Conservation (phyloP, 2,113 vertebrate species). For the Cyanoramphus novaezelandiae region DNA sequence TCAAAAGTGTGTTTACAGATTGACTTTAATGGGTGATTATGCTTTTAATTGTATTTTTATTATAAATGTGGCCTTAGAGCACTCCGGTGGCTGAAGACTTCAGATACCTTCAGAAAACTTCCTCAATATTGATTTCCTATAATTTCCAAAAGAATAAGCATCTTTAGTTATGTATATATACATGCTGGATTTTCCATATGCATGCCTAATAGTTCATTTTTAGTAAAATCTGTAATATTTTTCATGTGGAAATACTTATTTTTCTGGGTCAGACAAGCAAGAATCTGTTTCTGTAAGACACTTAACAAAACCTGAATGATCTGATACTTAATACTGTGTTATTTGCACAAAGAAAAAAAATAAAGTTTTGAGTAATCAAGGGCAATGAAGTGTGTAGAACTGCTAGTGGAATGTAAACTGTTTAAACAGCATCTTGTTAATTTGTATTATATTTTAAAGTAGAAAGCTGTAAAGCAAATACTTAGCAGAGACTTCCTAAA, state of each 20-base stretch:
- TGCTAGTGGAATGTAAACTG: background rate
- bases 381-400: background rate
- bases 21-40: background rate
- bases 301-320: constrained; percentile 28
- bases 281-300: background rate
- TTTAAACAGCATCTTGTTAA: background rate
- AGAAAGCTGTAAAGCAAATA: background rate
- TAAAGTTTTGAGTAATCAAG: background rate
- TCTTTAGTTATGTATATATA: background rate
- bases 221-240: background rate
- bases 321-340: constrained; percentile 26
- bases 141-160: background rate
- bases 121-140: background rate
- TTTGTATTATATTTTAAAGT: background rate
- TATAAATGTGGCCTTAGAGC: background rate
- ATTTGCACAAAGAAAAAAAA: background rate
- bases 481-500: background rate
- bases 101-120: background rate
- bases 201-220: background rate
- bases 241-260: background rate
- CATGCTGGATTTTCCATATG: background rate
- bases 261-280: constrained; percentile 22
- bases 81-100: background rate
- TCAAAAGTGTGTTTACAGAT: background rate
- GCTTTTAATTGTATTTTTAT: background rate